Conservation (phyloP, 2,797 vertebrate species). For the Cynodonichthys magdalenae region DNA sequence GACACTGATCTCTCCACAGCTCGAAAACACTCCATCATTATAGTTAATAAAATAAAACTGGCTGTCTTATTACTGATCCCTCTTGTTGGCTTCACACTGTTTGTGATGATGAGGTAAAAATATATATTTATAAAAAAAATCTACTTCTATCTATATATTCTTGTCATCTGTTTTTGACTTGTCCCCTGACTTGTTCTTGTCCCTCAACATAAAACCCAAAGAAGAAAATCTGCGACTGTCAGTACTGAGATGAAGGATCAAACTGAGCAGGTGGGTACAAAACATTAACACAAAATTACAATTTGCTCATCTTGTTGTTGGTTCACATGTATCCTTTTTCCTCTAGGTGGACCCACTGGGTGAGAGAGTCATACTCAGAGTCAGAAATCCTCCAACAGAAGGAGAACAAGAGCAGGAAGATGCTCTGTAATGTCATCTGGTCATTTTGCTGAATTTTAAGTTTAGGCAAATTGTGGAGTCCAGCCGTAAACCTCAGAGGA, state of each 20-base stretch:
- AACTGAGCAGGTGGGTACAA: conserved; percentile 18
- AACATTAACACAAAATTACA: neutral
- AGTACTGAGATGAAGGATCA: neutral
- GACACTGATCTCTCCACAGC: conserved; percentile 18
- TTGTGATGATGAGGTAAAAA: conserved; percentile 22
- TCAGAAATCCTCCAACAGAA: neutral
- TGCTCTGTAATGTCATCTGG: neutral
- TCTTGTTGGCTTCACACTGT: neutral
- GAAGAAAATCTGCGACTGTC: conserved; percentile 6
- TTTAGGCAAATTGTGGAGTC: neutral
- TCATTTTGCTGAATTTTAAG: neutral
- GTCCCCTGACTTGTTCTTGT: neutral
- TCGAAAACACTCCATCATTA: rapidly evolving
- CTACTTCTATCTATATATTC: neutral
- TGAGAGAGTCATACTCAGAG: neutral
- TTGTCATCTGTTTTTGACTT: neutral
- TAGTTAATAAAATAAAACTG: conserved; percentile 13
- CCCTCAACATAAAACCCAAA: neutral
- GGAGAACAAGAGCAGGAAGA: neutral
- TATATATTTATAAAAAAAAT: no score
- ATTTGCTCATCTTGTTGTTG: neutral
- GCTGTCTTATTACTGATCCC: neutral
- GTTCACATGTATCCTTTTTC: neutral
- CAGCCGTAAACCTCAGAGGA: neutral
- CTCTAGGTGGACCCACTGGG: neutral